Percentiles rank a stretch among this genome's conserved stretches.
Evolutionary conservation across 2,797 vertebrate species (phyloP).

Genomic region (Prunella strophiata): DNA sequence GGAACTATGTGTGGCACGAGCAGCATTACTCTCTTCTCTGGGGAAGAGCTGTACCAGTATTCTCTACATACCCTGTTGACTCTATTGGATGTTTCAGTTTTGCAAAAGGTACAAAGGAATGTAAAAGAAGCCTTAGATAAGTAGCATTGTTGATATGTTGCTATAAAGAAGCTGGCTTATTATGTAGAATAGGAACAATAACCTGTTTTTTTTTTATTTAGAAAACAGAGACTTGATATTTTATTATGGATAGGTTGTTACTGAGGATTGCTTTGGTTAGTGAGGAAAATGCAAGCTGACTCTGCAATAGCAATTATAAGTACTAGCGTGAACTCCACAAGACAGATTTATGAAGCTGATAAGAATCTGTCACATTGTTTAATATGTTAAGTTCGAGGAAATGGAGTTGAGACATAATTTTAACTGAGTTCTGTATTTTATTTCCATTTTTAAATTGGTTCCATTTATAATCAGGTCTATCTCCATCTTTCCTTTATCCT

Average conservation of each 20-base stretch:
- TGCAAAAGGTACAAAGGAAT: background rate
- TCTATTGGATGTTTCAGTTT: background rate
- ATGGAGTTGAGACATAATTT: background rate
- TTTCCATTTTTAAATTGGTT: background rate
- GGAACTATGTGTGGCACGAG: accelerated
- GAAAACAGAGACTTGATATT: background rate
- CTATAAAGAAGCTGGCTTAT: background rate
- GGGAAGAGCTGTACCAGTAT: background rate
- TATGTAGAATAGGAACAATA: background rate
- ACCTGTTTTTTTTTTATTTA: background rate
- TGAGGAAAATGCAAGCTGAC: background rate
- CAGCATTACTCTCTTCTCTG: background rate
- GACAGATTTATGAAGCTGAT: background rate
- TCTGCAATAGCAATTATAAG: background rate
- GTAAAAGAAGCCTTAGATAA: background rate
- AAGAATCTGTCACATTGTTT: background rate
- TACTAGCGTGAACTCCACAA: background rate
- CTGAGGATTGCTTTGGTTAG: background rate
- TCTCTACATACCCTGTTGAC: background rate
- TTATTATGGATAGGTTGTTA: background rate
- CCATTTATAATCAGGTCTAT: background rate
- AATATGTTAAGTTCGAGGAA: background rate
- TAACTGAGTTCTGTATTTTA: background rate
- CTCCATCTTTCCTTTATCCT: background rate
- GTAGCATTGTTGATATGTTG: background rate